These are phyloP conservation scores for Schrankia costaestrigalis DNA, from an alignment of 2,888 invertebrate genomes.

Conservation along the genomic window DNA sequence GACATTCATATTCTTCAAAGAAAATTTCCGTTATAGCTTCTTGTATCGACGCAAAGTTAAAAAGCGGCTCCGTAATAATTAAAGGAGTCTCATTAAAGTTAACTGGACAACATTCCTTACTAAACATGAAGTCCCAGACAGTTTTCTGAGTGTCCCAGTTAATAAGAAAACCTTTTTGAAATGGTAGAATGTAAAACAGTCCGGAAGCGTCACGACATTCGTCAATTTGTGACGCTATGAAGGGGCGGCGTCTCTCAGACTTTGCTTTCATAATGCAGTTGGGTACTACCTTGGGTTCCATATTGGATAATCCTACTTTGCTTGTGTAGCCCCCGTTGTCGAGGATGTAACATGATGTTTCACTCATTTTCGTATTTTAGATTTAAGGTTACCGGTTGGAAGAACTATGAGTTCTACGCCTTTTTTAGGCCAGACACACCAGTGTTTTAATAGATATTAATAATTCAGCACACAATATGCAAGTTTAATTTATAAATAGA, in stretches of 20 bases:
- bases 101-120: constrained; percentile 90
- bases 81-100: constrained; percentile 89
- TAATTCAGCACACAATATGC: too few species aligned
- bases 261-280: constrained; percentile 99
- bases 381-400: constrained; percentile 39
- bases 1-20: constrained; percentile 98
- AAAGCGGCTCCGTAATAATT: constrained; percentile 95
- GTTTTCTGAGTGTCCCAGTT: constrained; percentile 98
- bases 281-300: constrained; percentile 88
- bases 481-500: too few species aligned
- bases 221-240: constrained; percentile 95
- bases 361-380: constrained; percentile 46
- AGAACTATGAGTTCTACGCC: neutral
- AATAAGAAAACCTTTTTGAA: constrained; percentile 96
- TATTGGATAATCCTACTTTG: constrained; percentile 90
- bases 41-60: constrained; percentile 95
- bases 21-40: constrained; percentile 97
- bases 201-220: constrained; percentile 98
- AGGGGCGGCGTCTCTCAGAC: constrained; percentile 95
- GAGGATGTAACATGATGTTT: constrained; percentile 82
- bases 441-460: too few species aligned
- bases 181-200: constrained; percentile 95
- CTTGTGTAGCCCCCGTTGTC: constrained; percentile 95
- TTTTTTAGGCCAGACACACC: neutral
- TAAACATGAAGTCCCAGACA: constrained; percentile 97